A percentile compares a stretch with the other conserved stretches of the same genome.
phyloP scores from a whole-genome alignment of 2,888 invertebrate genomes.

The Neocrepidodera transversa region DNA sequence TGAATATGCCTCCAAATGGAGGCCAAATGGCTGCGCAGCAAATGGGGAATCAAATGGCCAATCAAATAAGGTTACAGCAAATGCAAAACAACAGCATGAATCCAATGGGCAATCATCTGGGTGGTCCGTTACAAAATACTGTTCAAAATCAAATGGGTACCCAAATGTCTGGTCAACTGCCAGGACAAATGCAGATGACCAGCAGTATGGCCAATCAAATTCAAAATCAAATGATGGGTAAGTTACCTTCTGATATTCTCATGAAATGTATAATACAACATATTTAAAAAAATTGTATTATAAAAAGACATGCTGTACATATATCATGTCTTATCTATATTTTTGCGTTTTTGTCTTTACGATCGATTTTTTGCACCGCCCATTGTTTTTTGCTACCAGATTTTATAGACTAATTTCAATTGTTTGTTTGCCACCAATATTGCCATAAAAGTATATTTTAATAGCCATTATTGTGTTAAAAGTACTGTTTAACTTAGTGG shows the following conservation, averaged over 20 bases:
- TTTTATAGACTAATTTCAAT: slow-evolving; percentile 8
- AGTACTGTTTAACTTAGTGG: neutral
- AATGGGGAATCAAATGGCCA: slow-evolving; percentile 57
- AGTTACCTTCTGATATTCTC: slow-evolving; percentile 23
- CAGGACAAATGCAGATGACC: slow-evolving; percentile 55
- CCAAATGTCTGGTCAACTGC: slow-evolving; percentile 46
- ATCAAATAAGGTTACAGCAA: slow-evolving; percentile 58
- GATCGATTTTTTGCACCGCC: neutral
- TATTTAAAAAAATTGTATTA: too few relatives aligned
- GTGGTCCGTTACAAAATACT: slow-evolving; percentile 50
- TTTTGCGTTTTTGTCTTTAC: neutral
- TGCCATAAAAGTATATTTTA: slow-evolving; percentile 8
- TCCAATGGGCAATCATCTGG: slow-evolving; percentile 59
- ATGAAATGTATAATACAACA: too few relatives aligned
- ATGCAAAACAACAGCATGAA: slow-evolving; percentile 63
- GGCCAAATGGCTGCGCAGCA: slow-evolving; percentile 57
- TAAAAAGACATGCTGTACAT: too few relatives aligned
- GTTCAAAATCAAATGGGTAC: slow-evolving; percentile 50
- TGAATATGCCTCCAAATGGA: slow-evolving; percentile 61
- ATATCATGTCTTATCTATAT: too few relatives aligned
- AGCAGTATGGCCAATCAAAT: slow-evolving; percentile 49
- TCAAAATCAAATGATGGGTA: slow-evolving; percentile 49
- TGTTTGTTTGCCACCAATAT: neutral
- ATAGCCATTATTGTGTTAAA: slow-evolving; percentile 1
- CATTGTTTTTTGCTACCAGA: slow-evolving; percentile 2